Conservation (phyloP, 2,888 invertebrate genomes). For the Cybosia mesomella region DNA sequence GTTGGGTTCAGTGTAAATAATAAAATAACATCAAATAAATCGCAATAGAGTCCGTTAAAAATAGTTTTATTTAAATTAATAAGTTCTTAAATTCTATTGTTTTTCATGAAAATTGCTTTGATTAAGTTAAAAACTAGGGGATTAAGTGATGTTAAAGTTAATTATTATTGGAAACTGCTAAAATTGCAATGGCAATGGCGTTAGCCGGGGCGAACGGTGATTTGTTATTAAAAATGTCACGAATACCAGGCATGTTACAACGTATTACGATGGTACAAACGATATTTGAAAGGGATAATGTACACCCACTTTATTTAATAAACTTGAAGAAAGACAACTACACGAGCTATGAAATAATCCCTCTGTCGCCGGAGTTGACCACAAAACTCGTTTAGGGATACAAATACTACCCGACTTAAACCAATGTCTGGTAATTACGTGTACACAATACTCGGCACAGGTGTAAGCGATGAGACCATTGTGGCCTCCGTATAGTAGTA, state of each 20-base stretch:
- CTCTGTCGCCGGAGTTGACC: not conserved
- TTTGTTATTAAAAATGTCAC: too few species aligned
- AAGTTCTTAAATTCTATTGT: too few species aligned
- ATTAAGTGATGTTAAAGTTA: too few species aligned
- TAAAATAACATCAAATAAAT: too few species aligned
- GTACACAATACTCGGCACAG: slow-evolving; percentile 4
- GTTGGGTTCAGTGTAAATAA: too few species aligned
- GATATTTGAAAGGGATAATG: not conserved
- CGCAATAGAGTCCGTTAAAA: too few species aligned
- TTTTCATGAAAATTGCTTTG: too few species aligned
- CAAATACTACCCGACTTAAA: not conserved
- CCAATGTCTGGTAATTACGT: slow-evolving; percentile 4
- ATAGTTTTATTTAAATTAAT: too few species aligned
- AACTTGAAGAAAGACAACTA: not conserved
- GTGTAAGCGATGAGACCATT: not conserved
- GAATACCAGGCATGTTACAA: not conserved
- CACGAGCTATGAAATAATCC: slow-evolving; percentile 14
- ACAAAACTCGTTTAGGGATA: slow-evolving; percentile 23
- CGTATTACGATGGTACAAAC: not conserved
- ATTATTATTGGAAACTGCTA: too few species aligned
- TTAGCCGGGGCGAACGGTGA: too few species aligned
- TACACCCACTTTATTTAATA: not conserved
- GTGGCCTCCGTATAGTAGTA: not conserved
- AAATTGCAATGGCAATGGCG: too few species aligned
- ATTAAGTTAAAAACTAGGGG: too few species aligned